phyloP scores from a whole-genome alignment of 2,113 vertebrate genomes.

The Pseudorasbora parva region DNA sequence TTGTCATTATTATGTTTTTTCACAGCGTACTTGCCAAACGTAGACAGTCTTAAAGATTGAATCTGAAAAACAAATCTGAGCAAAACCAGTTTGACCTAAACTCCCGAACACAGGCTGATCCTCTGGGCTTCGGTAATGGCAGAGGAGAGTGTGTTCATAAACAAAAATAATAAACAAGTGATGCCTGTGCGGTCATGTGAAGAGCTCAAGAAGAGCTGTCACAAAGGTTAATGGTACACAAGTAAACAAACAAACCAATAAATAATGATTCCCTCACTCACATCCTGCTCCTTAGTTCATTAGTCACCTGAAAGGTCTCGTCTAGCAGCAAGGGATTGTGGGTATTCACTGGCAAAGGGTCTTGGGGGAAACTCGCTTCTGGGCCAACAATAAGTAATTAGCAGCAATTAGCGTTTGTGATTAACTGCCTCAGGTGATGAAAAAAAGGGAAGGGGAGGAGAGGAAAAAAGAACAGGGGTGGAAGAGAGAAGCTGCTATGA shows the following conservation, averaged over 20 bases:
- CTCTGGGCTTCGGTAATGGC: neutral
- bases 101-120: neutral
- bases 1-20: neutral
- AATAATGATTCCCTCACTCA: neutral
- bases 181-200: neutral
- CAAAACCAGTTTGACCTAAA: neutral
- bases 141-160: neutral
- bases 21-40: neutral
- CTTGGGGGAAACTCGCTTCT: constrained; percentile 57
- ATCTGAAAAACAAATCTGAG: neutral
- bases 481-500: constrained; percentile 50
- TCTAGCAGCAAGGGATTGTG: constrained; percentile 52
- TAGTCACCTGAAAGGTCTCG: constrained; percentile 62
- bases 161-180: neutral
- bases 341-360: constrained; percentile 58
- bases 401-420: constrained; percentile 86
- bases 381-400: constrained; percentile 75
- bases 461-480: constrained; percentile 52
- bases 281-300: neutral
- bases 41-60: neutral
- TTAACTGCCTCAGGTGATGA: constrained; percentile 79
- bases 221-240: neutral
- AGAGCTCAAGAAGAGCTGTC: neutral
- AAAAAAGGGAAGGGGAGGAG: constrained; percentile 80
- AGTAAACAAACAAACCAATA: constrained; percentile 20